Base-by-base conservation (phyloP, 2,888 invertebrate species). In the Pasiphila rectangulata region DNA sequence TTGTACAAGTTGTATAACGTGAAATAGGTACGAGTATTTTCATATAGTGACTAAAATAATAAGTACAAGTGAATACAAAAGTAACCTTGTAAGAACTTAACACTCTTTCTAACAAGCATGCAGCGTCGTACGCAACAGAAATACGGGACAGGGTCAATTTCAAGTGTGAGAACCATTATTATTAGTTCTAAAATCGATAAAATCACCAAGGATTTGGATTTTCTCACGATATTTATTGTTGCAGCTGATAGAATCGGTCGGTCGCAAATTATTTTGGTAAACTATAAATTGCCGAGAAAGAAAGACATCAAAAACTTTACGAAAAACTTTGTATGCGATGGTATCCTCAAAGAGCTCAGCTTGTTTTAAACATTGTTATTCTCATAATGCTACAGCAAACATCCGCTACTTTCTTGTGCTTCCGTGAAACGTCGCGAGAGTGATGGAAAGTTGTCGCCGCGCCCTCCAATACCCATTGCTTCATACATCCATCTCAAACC, bases 91-190 rank as follows among this genome's bases (percentile, higher is more conserved):
- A 58, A 66, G 67, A 59, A 61, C 47, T 60, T 69, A 70, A 63
- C 70, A 61, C 63, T 62, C 47, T 50, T 51, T 51, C 57, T 64
- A 60, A 46, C 55, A 57, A 59, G 60, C 61, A 56, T 48, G 56
- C 53, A 64, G 32, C 25, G 17, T 19, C 6, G 30, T 51, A 61
- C 54, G 65, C 65, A 71, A 70, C 63, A 60, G 49, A 53, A 50
- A 69, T 67, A 67, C 65, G 48, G 77, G 64, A 75, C 81, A 79
- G 72, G 80, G 80, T 74, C 81, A 70, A 61, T 59, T 60, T 63
- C 73, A 78, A 79, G 76, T 79, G 80, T 81, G 80, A 77, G 81
- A 82, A 74, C 46, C 48, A 62, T 52, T 55, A 59, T 25, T n/a
- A 55, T 52, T 45, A 54, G 45, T 49, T 48, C 55, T 57, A 64